Evolutionary conservation across 2,113 vertebrate genomes (phyloP), one percentile per base, ranked within the genome.

Genomic region (Ancistrus triradiatus): DNA sequence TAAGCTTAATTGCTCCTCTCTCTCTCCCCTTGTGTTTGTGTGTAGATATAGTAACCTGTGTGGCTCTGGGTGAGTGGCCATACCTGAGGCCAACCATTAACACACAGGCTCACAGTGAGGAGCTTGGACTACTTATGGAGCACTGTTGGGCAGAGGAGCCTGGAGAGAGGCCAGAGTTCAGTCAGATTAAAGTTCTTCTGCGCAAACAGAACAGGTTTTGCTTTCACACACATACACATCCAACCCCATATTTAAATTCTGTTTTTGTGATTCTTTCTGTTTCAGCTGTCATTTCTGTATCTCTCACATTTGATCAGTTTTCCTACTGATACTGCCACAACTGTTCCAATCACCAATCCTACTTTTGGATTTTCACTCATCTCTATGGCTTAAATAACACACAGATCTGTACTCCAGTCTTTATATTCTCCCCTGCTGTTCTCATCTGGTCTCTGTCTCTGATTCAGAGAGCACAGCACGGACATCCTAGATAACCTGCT

Each of bases 401-500:
- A 37, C 31, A 49, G 27, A 21, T 1, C 21, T 5, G 43, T 15
- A 28, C 15, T 40, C 31, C 11, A 46, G 22, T 13, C 10, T 22
- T 50, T 13, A 48, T 22, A 14, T 37, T 50, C 10, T 25, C 11
- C 31, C 1, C 11, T 22, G 3, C 22, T 18, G 22, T 44, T 21
- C 8, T 33, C 4, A 53, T 46, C 15, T 42, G 60, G 17, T 44
- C 55, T 51, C 2, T 46, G 51, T 46, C 13, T 69, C 13, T 61
- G 35, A 7, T 13, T 15, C 62, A 98, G 94, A 77, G 95, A 92
- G 75, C 90, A 83, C 63, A 90, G 92, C 78, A 88, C 85, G 69
- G 97, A 95, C 82, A 95, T 98, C 77, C 77, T 97, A 81, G 94
- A 98, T 81, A 97, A 94, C 77, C 86, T 98, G 8, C 83, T 97